Evolutionary conservation across 2,113 vertebrate genomes (phyloP).

Genomic region (Beaufortia kweichowensis): DNA sequence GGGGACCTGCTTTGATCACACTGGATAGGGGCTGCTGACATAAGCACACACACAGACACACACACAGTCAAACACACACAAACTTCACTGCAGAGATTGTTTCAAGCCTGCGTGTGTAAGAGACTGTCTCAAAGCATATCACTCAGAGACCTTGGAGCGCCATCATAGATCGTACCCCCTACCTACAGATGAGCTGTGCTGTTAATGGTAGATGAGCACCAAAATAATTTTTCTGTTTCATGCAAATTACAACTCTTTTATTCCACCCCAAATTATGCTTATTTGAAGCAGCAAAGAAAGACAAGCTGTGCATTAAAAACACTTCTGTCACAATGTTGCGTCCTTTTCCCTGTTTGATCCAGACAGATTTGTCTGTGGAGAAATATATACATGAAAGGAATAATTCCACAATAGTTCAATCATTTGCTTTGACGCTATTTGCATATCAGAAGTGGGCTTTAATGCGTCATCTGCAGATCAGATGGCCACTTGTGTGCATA

Average conservation of each 20-base stretch:
- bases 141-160: conserved; percentile 15
- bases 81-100: conserved; percentile 11
- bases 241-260: conserved; percentile 19
- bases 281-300: neutral
- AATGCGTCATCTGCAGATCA: conserved; percentile 39
- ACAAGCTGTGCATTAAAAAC: conserved; percentile 2
- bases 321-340: neutral
- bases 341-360: conserved; percentile 45
- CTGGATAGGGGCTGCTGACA: conserved; percentile 36
- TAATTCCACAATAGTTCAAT: conserved; percentile 45
- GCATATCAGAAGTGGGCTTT: conserved; percentile 53
- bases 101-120: conserved; percentile 10
- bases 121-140: conserved; percentile 15
- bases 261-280: conserved; percentile 29
- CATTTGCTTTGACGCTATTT: conserved; percentile 43
- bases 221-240: neutral
- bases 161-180: neutral
- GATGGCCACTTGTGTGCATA: neutral
- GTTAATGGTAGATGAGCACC: neutral
- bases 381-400: conserved; percentile 36
- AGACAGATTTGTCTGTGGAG: conserved; percentile 35
- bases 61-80: too few species aligned
- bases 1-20: conserved; percentile 52
- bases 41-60: conserved; percentile 1
- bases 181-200: conserved; percentile 17